Conservation (phyloP, 2,113 vertebrate species). For the Myotis yumanensis region DNA sequence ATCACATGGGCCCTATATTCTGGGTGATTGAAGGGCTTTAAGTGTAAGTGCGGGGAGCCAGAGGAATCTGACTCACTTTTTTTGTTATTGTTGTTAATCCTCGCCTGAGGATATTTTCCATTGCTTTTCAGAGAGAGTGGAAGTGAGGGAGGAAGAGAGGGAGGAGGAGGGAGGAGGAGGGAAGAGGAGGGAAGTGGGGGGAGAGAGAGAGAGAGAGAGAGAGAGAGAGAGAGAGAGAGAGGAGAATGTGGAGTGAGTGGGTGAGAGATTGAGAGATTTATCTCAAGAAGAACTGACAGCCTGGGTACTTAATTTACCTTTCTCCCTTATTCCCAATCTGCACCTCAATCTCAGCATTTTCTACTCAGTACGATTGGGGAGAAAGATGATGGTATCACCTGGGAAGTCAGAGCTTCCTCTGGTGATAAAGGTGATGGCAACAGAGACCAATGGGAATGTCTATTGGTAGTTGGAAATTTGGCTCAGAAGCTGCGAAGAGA, state of each 20-base stretch:
- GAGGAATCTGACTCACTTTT: background rate
- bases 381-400: background rate
- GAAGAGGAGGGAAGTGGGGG: too few species aligned
- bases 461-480: background rate
- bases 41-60: background rate
- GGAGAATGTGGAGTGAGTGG: background rate
- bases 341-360: background rate
- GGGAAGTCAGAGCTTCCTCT: background rate
- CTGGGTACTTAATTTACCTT: background rate
- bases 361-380: background rate
- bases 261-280: background rate
- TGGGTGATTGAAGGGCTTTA: background rate
- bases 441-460: background rate
- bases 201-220: too few species aligned
- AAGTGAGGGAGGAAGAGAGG: too few species aligned
- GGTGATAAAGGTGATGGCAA: background rate
- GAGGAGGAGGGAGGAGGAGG: too few species aligned
- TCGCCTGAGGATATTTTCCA: too few species aligned
- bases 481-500: background rate
- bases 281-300: background rate
- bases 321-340: background rate
- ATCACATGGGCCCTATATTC: background rate
- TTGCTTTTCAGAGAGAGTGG: background rate
- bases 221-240: too few species aligned
- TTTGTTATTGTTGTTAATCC: too few species aligned